Evolutionary conservation across 53 echinoderm and acorn worm genomes (phyloP).

Genomic region (Stichopus horrens): DNA sequence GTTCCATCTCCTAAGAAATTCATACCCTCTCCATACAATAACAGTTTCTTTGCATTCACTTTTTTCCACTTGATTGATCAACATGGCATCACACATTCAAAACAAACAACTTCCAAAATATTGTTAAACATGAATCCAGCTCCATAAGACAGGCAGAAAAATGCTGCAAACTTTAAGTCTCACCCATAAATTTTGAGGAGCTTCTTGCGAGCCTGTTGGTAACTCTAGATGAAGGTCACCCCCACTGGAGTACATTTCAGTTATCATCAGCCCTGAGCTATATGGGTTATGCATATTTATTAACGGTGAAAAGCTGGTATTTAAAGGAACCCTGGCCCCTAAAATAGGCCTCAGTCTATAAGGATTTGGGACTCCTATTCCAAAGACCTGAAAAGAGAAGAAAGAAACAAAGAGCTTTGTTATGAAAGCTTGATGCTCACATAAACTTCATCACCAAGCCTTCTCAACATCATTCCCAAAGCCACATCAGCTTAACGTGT

Average conservation of each 20-base stretch:
- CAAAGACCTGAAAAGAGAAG: conserved; percentile 80
- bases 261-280: conserved; percentile 94
- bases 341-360: conserved; percentile 96
- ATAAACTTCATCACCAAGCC: too few relatives aligned
- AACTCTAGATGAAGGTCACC: conserved; percentile 97
- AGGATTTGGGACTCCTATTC: conserved; percentile 95
- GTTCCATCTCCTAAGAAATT: too few relatives aligned
- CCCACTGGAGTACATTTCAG: conserved; percentile 99
- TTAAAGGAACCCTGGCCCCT: conserved; percentile 98
- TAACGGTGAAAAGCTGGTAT: conserved; percentile 94
- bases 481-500: too few relatives aligned
- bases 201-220: conserved; percentile 94
- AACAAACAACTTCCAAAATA: neutral
- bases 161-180: conserved; percentile 42
- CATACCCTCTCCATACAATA: neutral
- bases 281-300: conserved; percentile 99
- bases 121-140: neutral
- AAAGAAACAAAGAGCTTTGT: conserved; percentile 4
- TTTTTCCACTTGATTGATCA: neutral
- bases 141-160: neutral
- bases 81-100: neutral
- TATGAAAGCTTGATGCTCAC: too few relatives aligned
- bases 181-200: conserved; percentile 97
- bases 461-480: too few relatives aligned
- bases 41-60: neutral